Percentiles rank a stretch among this genome's conserved stretches.
These are phyloP conservation scores for Vanessa tameamea DNA, from an alignment of 1,140 invertebrate genomes.

Conservation along the genomic window DNA sequence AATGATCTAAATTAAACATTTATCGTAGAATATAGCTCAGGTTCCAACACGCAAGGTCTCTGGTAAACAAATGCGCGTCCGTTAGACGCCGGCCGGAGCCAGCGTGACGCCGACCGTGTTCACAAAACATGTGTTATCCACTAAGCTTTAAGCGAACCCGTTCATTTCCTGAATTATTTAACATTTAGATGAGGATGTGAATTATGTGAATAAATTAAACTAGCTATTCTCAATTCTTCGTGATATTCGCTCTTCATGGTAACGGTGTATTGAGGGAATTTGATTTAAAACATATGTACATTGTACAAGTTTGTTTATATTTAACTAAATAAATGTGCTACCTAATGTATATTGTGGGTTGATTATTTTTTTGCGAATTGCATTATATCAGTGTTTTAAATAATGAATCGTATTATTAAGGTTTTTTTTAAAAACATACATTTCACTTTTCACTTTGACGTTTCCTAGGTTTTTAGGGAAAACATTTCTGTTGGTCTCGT, in stretches of 20 bases:
- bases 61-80: slow-evolving; percentile 6
- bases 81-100: slow-evolving; percentile 8
- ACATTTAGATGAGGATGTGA: slow-evolving; percentile 26
- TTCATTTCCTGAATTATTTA: slow-evolving; percentile 27
- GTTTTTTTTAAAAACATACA: too few species aligned
- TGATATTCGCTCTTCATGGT: not conserved
- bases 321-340: too few species aligned
- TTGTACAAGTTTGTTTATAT: too few species aligned
- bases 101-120: slow-evolving; percentile 24
- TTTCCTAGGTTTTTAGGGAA: too few species aligned
- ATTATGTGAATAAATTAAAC: slow-evolving; percentile 24
- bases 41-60: not conserved
- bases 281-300: too few species aligned
- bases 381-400: too few species aligned
- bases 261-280: not conserved
- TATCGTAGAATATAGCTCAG: not conserved
- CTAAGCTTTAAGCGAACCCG: slow-evolving; percentile 13
- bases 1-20: not conserved
- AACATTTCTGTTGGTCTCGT: too few species aligned
- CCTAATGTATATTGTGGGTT: too few species aligned
- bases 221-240: not conserved
- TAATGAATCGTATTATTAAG: too few species aligned
- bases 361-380: too few species aligned
- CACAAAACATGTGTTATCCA: slow-evolving; percentile 24
- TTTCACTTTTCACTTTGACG: too few species aligned